Percentiles rank a stretch among this genome's conserved stretches.
Conservation (phyloP, 1,140 invertebrate genomes). For the Condylostylus longicornis region DNA sequence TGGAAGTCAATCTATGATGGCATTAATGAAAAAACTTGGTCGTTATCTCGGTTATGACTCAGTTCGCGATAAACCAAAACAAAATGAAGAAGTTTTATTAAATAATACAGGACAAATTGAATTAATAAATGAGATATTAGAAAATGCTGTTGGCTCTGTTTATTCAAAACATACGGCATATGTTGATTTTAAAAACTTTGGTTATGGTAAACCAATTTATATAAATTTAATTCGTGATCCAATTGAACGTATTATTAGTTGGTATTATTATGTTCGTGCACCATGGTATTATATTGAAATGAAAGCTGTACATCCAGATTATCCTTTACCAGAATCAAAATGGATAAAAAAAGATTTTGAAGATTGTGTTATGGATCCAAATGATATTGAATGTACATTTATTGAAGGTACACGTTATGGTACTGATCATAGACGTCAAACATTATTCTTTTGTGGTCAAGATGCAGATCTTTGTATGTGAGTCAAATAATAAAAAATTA, state of each 20-base stretch:
- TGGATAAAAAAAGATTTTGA: conserved; percentile 81
- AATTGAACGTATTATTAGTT: conserved; percentile 69
- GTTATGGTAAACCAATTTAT: conserved; percentile 61
- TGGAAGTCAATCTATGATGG: conserved; percentile 66
- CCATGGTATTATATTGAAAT: conserved; percentile 74
- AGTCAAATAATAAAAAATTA: conserved; percentile 31
- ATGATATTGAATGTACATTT: conserved; percentile 67
- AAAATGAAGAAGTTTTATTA: conserved; percentile 40
- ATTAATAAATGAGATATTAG: conserved; percentile 34
- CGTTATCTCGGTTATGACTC: conserved; percentile 59
- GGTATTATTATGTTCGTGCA: conserved; percentile 64
- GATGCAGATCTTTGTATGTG: conserved; percentile 58
- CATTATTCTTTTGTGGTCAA: conserved; percentile 73
- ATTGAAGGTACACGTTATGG: conserved; percentile 58
- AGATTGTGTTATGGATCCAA: conserved; percentile 58
- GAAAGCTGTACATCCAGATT: conserved; percentile 65
- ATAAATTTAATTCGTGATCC: conserved; percentile 73
- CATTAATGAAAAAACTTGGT: conserved; percentile 53
- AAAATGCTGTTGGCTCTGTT: conserved; percentile 34
- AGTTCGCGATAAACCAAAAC: conserved; percentile 62
- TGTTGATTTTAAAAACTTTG: conserved; percentile 59
- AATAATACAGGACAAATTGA: conserved; percentile 55
- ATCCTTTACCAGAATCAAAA: conserved; percentile 59
- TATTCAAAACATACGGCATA: conserved; percentile 66
- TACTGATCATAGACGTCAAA: conserved; percentile 64